phyloP scores from a whole-genome alignment of 2,797 vertebrate species.

The Streptopelia turtur region DNA sequence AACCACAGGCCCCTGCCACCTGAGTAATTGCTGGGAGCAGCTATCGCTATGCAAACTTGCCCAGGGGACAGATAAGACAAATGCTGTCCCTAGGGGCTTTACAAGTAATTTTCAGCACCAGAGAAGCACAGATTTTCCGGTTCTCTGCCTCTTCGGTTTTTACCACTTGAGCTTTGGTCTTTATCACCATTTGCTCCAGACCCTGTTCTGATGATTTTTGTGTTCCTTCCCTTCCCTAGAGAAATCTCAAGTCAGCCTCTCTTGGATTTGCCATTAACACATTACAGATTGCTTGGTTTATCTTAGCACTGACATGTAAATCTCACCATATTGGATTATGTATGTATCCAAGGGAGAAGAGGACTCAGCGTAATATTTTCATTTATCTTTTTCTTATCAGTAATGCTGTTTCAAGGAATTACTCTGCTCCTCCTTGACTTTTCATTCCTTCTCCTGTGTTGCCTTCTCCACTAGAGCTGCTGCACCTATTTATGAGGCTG shows the following conservation, averaged over 20 bases:
- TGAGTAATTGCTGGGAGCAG: neutral
- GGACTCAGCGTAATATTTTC: neutral
- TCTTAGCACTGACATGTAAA: neutral
- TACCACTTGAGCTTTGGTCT: neutral
- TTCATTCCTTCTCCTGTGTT: neutral
- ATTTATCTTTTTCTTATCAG: neutral
- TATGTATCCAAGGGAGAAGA: neutral
- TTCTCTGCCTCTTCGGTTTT: neutral
- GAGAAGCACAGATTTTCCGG: neutral
- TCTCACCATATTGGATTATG: neutral
- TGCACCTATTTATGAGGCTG: neutral
- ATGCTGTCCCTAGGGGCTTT: neutral
- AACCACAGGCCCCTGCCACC: neutral
- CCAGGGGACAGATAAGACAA: neutral
- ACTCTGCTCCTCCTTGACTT: neutral
- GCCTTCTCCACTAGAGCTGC: neutral
- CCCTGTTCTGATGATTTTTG: neutral
- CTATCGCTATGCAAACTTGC: neutral
- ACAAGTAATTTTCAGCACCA: neutral
- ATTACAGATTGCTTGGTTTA: neutral
- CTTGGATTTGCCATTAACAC: neutral
- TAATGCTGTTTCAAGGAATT: neutral
- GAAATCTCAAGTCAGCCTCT: neutral
- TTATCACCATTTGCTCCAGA: neutral
- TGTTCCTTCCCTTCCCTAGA: neutral